Percentiles rank a stretch among this genome's conserved stretches.
Conservation (phyloP, 92 coral and sea anemone genomes). For the Anthopleura xanthogrammica region DNA sequence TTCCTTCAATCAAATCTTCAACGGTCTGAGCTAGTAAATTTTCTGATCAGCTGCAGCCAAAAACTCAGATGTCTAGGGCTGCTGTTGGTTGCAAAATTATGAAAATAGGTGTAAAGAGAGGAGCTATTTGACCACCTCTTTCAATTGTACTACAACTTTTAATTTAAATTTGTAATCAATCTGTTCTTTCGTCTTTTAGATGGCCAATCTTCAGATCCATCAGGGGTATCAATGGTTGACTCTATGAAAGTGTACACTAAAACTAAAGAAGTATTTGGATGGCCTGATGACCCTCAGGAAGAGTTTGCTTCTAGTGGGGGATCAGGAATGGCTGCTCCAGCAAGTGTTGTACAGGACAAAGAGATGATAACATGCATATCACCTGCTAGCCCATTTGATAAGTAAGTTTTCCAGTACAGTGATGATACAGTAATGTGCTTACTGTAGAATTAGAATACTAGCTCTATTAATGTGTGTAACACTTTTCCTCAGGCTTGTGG, state of each 20-base stretch:
- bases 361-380: slow-evolving; percentile 71
- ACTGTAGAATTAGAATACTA: no score
- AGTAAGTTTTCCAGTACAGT: slow-evolving; percentile 49
- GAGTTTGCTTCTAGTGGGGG: slow-evolving; percentile 79
- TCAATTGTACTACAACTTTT: background rate
- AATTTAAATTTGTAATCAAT: background rate
- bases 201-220: slow-evolving; percentile 93
- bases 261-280: slow-evolving; percentile 96
- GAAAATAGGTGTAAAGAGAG: no score
- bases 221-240: slow-evolving; percentile 96
- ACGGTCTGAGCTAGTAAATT: no score
- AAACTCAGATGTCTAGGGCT: no score
- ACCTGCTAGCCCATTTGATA: slow-evolving; percentile 80
- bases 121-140: background rate
- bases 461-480: no score
- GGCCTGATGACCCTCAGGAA: slow-evolving; percentile 99
- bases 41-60: no score
- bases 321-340: slow-evolving; percentile 45
- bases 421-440: no score
- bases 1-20: no score
- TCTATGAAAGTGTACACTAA: slow-evolving; percentile 91
- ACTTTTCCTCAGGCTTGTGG: slow-evolving; percentile 63
- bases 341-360: slow-evolving; percentile 62
- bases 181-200: slow-evolving; percentile 35
- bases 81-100: no score